phyloP scores from a whole-genome alignment of 2,113 vertebrate genomes.

The Tyto alba region DNA sequence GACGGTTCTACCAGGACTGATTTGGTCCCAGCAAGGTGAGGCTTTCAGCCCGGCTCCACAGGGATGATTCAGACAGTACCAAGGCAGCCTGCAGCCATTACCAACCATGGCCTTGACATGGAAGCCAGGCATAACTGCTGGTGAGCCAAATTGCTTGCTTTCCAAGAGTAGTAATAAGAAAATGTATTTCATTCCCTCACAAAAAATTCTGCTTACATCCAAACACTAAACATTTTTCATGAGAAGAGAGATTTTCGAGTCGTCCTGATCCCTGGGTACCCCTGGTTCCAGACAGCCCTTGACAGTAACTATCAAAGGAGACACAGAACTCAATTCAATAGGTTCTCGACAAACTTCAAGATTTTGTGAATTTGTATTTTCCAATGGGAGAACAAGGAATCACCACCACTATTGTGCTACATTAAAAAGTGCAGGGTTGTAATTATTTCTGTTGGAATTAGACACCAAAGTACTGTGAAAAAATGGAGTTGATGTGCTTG shows the following conservation, averaged over 20 bases:
- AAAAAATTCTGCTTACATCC: neutral
- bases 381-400: neutral
- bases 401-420: neutral
- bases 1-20: neutral
- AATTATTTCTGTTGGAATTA: neutral
- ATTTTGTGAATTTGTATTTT: neutral
- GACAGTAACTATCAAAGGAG: neutral
- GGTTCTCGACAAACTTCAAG: neutral
- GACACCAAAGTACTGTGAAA: neutral
- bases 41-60: neutral
- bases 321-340: neutral
- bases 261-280: neutral
- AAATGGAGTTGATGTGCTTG: neutral
- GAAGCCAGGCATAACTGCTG: neutral
- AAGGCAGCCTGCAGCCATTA: neutral
- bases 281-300: neutral
- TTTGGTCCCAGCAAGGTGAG: neutral
- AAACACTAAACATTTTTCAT: neutral
- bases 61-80: neutral
- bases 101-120: neutral
- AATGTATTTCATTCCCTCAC: rapidly evolving
- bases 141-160: neutral
- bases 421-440: neutral
- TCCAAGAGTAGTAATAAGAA: neutral
- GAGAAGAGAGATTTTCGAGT: neutral